Evolutionary conservation across 2,113 vertebrate species (phyloP).

Genomic region (Antigone vipio): DNA sequence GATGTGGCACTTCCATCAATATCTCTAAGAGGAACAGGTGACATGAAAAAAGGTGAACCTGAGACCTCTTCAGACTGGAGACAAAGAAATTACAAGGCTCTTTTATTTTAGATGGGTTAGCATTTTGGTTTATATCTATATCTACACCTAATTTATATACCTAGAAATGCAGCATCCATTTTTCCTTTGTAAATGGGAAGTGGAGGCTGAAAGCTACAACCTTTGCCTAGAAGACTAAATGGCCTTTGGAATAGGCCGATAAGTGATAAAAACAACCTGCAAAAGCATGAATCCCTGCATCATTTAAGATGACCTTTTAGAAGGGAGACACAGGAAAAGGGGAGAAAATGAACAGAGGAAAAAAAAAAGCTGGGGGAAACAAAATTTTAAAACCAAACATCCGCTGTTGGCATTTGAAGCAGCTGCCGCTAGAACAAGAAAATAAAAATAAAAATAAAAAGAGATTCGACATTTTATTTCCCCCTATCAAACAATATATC

Average conservation of each 20-base stretch:
- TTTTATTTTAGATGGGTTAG: slow-evolving; percentile 17
- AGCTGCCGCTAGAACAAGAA: neutral
- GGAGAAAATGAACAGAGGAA: neutral
- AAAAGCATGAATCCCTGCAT: slow-evolving; percentile 54
- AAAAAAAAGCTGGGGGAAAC: slow-evolving; percentile 1
- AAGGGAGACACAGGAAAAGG: neutral
- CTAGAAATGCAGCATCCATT: neutral
- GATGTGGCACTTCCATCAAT: slow-evolving; percentile 47
- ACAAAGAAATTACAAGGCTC: slow-evolving; percentile 53
- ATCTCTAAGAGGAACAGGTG: slow-evolving; percentile 37
- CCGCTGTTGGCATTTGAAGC: slow-evolving; percentile 1
- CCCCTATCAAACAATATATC: slow-evolving; percentile 71
- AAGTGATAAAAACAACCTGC: slow-evolving; percentile 52
- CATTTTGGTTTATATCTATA: slow-evolving; percentile 34
- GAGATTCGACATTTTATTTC: slow-evolving; percentile 61
- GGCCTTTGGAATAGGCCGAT: slow-evolving; percentile 28
- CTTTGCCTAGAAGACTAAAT: slow-evolving; percentile 47
- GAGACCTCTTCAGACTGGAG: slow-evolving; percentile 23
- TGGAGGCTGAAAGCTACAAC: slow-evolving; percentile 40
- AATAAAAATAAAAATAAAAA: slow-evolving; percentile 60
- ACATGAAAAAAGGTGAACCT: slow-evolving; percentile 39
- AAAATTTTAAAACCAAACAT: slow-evolving; percentile 29
- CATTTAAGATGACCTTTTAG: slow-evolving; percentile 66
- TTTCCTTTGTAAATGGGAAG: slow-evolving; percentile 38
- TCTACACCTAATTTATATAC: slow-evolving; percentile 29